phyloP scores from a whole-genome alignment of 2,113 vertebrate species.

The Nettapus auritus region DNA sequence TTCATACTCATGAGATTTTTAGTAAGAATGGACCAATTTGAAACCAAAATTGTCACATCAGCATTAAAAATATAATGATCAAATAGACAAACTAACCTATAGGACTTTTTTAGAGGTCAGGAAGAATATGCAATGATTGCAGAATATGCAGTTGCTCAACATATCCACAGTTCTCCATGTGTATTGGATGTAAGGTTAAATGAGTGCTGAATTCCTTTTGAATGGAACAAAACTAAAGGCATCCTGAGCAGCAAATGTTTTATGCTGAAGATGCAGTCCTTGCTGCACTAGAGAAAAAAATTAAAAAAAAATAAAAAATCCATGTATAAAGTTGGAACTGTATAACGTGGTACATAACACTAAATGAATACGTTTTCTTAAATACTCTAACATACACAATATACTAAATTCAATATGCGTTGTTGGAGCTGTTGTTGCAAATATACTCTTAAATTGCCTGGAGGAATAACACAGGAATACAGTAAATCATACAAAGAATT shows the following conservation, averaged over 20 bases:
- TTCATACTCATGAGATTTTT: background rate
- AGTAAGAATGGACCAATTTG: background rate
- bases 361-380: background rate
- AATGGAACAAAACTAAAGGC: background rate
- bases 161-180: background rate
- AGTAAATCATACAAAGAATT: background rate
- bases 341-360: background rate
- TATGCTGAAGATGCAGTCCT: background rate
- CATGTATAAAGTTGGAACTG: background rate
- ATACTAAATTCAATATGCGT: background rate
- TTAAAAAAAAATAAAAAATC: background rate
- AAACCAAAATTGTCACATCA: background rate
- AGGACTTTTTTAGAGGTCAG: background rate
- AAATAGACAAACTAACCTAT: background rate
- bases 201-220: background rate
- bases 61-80: background rate
- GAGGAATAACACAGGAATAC: background rate
- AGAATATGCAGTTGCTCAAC: too few relatives aligned
- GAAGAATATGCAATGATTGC: background rate
- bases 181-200: background rate
- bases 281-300: too few relatives aligned
- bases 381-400: background rate
- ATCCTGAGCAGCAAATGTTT: background rate
- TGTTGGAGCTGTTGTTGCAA: background rate
- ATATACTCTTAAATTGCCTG: background rate